Base-by-base conservation (phyloP, 2,888 invertebrate species). In the Graphium colonna region DNA sequence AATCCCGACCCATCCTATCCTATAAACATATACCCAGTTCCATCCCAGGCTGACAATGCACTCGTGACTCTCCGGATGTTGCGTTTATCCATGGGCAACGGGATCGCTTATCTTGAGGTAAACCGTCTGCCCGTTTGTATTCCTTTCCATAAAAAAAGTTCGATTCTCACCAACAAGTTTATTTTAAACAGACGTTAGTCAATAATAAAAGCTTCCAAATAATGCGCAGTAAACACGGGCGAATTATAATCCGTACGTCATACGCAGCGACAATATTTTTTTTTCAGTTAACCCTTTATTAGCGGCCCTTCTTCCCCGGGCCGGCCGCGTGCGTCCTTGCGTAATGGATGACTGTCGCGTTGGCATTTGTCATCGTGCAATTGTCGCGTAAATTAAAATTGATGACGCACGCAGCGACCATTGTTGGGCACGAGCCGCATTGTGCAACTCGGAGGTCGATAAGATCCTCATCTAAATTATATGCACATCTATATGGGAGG, bases 351-450 rank as follows among this genome's bases (percentile, higher is more conserved):
- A 80, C 81, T 81, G 79, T 75, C 78, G 79, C 78, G 76, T 65
- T 88, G 88, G 88, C 87, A 87, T 89, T 88, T 88, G 88, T 88
- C 89, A 87, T 82, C 85, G 87, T 72, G 83, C 88, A 86, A 88
- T 88, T 87, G 88, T 87, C 82, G 83, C 76, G 64, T 79, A 83
- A 88, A 89, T 89, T 89, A 88, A 88, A 88, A 89, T 88, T 89
- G 88, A 89, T 88, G 89, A 89, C 85, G 82, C 79, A 75, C 88
- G 85, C 85, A 64, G 68, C 64, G 60, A 76, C 67, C 8, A 73
- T 80, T 85, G 78, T 84, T 68, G 62, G 60, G 58, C 69, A 69
- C 67, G 63, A 67, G 68, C 65, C 59, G 69, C 73, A 75, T 75
- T 84, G 79, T 82, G 46, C 46, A 46, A 31, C 62, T 62, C 73